Evolutionary conservation across 2,113 vertebrate genomes (phyloP), one percentile per base, ranked within the genome.

Genomic region (Pantherophis guttatus): DNA sequence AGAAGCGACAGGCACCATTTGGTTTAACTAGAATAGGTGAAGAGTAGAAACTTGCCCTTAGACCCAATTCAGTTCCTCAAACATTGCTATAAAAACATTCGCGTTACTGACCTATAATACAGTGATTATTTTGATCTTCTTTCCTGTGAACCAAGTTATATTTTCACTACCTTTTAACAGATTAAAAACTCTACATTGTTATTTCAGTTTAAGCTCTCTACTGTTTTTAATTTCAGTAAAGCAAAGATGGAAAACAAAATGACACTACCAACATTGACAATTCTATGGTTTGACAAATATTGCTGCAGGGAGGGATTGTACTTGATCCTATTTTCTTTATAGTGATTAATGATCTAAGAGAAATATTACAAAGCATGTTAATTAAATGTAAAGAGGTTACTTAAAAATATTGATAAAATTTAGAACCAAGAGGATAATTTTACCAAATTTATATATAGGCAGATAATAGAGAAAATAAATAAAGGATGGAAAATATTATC

Each of bases 331-430:
- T 75, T 81, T 81, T 89, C 8, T 89, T 89, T 57, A 55, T 70
- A 33, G 53, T 70, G 62, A 26, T 92, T 92, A 81, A 89, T 92
- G 52, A 92, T 92, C 50, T 70, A 53, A 24, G 54, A 65, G 29
- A 44, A 88, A 54, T 53, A 59, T 53, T 55, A 39, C 86, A 29
- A 88, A 92, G n/a, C 86, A 29, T 55, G 58, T 29, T 89, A 89
- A 92, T 89, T 89, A 89, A 29, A 55, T 88, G 15, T 55, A 92
- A 55, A 65, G 59, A 57, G 15, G 13, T 7, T 75, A 7, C 15
- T 81, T 89, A 6, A 48, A 89, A 89, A 50, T 33, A 81, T 19
- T 55, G 2, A 21, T 24, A 39, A 81, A 55, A 24, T 24, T 33
- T 19, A 54, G 50, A 92, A 92, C 39, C 55, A 52, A 52, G 44